These are phyloP conservation scores for Pavo muticus DNA, from an alignment of 2,113 vertebrate species.

Conservation along the genomic window DNA sequence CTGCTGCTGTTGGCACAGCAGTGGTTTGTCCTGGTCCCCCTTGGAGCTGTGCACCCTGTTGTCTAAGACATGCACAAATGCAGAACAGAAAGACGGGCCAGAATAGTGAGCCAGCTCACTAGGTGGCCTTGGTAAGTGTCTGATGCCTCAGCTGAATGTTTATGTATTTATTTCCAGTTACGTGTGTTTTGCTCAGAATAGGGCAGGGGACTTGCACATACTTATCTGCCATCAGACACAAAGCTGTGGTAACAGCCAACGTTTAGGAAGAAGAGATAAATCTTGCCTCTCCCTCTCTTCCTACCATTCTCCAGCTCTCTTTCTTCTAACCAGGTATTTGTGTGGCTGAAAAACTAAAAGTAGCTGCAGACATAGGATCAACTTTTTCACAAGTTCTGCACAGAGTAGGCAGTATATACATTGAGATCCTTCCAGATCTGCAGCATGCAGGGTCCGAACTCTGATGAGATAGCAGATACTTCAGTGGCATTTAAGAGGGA, in stretches of 20 bases:
- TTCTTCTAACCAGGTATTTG: not conserved
- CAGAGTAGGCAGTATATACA: not conserved
- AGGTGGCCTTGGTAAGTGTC: conserved; percentile 39
- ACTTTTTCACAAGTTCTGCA: not conserved
- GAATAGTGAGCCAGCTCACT: conserved; percentile 20
- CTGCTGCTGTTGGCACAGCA: not conserved
- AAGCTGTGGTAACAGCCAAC: not conserved
- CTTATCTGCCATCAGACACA: not conserved
- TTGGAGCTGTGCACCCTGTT: not conserved
- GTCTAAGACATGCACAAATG: not conserved
- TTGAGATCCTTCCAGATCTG: not conserved
- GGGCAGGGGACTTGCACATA: not conserved
- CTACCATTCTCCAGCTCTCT: not conserved
- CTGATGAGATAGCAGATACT: not conserved
- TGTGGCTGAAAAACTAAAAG: not conserved
- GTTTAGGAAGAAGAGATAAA: not conserved
- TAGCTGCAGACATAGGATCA: not conserved
- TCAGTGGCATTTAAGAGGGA: not conserved
- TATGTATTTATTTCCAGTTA: conserved; percentile 1
- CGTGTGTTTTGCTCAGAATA: not conserved
- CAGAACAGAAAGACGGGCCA: not conserved
- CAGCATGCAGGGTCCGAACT: not conserved
- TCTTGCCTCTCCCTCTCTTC: not conserved
- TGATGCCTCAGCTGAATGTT: not conserved
- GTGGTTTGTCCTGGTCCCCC: not conserved